phyloP scores from a whole-genome alignment of 2,113 vertebrate species.

The Leptosomus discolor region DNA sequence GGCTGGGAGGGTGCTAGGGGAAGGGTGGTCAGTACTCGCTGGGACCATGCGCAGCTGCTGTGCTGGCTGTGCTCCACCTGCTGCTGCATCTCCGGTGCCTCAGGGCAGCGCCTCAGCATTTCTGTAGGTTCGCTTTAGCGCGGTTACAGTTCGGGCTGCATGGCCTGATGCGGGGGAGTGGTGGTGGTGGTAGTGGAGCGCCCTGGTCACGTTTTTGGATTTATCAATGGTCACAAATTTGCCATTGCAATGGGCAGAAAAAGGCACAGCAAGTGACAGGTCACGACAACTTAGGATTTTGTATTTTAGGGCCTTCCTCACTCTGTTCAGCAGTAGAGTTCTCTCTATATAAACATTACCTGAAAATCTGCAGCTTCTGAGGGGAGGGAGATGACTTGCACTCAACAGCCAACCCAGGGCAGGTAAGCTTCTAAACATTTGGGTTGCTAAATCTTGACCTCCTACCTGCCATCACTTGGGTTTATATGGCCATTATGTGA shows the following conservation, averaged over 20 bases:
- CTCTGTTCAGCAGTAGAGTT: not conserved
- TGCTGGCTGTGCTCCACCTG: not conserved
- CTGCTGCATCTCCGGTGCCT: not conserved
- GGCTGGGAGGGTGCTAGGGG: not conserved
- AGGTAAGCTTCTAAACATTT: not conserved
- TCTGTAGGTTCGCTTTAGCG: not conserved
- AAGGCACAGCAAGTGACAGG: not conserved
- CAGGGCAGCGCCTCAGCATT: not conserved
- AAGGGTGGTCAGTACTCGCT: not conserved
- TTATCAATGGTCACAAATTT: too few species aligned
- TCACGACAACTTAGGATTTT: not conserved
- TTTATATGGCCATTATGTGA: not conserved
- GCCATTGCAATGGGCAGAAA: not conserved
- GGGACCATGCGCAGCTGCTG: fast-evolving
- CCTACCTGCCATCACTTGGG: not conserved
- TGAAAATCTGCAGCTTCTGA: not conserved
- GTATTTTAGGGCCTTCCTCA: not conserved
- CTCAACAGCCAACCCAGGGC: not conserved
- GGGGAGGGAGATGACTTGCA: not conserved
- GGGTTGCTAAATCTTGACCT: not conserved
- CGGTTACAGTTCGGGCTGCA: not conserved
- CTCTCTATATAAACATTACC: not conserved
- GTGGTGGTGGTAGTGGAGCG: too few species aligned
- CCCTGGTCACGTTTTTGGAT: too few species aligned
- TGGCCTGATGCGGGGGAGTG: too few species aligned